Evolutionary conservation across 2,888 invertebrate genomes (phyloP).

Genomic region (Julus scandinavius): DNA sequence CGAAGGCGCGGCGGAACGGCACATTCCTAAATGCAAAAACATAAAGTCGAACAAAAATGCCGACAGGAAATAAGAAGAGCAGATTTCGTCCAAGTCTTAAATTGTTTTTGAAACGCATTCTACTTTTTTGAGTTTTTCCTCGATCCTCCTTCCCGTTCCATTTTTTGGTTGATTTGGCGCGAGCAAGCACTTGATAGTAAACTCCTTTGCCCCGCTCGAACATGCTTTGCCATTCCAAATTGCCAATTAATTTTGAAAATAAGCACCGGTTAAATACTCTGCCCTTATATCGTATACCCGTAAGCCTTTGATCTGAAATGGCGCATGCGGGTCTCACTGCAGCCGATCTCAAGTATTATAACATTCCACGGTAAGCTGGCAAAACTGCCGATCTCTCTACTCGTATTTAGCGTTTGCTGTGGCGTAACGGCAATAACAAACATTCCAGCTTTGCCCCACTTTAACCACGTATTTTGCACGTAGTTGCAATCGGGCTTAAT

Average conservation of each 20-base stretch:
- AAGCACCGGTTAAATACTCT: conserved; percentile 26
- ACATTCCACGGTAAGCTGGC: background rate
- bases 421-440: background rate
- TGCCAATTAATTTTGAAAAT: background rate
- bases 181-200: background rate
- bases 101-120: background rate
- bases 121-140: background rate
- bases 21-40: conserved; percentile 90
- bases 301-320: background rate
- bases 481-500: background rate
- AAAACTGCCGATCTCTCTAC: background rate
- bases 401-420: background rate
- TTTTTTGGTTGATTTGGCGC: background rate
- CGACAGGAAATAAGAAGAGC: background rate
- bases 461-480: background rate
- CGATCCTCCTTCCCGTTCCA: background rate
- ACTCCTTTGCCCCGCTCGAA: background rate
- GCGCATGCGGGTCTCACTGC: background rate
- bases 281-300: background rate
- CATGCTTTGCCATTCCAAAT: background rate
- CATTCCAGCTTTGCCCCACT: conserved; percentile 33
- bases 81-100: background rate
- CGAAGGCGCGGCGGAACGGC: conserved; percentile 79
- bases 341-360: conserved; percentile 3
- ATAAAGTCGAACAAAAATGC: conserved; percentile 80